Base-by-base conservation (phyloP, 1,140 invertebrate species). In the Drosophila pseudoananassae region DNA sequence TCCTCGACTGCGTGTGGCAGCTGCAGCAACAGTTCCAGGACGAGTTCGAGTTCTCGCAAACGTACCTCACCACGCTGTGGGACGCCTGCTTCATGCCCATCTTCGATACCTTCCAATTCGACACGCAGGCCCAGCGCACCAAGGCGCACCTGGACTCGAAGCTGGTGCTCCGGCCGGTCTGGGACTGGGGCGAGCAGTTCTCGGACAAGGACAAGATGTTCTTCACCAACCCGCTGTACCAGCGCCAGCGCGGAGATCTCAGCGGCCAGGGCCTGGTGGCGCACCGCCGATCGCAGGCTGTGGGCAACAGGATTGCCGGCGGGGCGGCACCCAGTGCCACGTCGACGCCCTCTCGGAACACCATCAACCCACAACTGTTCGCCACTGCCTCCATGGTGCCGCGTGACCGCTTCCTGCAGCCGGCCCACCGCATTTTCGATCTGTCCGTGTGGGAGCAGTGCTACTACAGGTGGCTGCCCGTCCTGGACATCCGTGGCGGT, bases 1-100 rank as follows among this genome's bases (percentile, higher is more conserved):
- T 97, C 92, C 93, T 99, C 66, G 98, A 99, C 91, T 98, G 97
- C 92, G 95, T 97, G 49, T 98, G 97, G 96, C 98, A 99, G 93
- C 92, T 99, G 31, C 92, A 95, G 60, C 95, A 96, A 80, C 98
- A 99, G 93, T 98, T 96, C 92, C 97, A 97, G 8, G 93, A 95
- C 1, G 94, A 95, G 56, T 98, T 99, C 92, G 96, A 98, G 92
- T 98, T 98, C 92, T 97, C 97, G 4, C 97, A 98, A 92, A 97
- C 96, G 0, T 98, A 98, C 92, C 94, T 99, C 43, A 97, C 96
- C 5, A 96, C 96, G 0, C 89, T 99, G 3, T 98, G 97, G 97
- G 98, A 99, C 92, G 94, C 95, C 14, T 94, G 95, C 40, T 96
- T 97, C 78, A 94, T 97, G 76, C 96, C 97, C 27, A 93, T 98